A percentile compares a stretch with the other conserved stretches of the same genome.
phyloP scores from a whole-genome alignment of 1,140 invertebrate species.

The Chionoecetes opilio region DNA sequence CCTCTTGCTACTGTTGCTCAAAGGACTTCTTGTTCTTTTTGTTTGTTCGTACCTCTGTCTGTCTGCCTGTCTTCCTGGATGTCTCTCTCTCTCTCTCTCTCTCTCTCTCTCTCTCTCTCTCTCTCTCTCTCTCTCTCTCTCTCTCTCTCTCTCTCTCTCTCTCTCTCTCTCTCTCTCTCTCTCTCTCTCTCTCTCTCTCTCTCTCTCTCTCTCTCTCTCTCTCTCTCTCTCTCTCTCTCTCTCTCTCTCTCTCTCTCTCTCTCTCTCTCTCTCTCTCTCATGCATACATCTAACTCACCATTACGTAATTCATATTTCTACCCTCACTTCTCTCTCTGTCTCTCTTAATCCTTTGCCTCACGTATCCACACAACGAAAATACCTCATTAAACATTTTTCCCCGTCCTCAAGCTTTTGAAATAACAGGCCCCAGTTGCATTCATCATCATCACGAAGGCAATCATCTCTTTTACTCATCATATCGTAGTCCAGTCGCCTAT shows the following conservation, averaged over 20 bases:
- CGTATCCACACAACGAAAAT: background rate
- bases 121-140: no score
- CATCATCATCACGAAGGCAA: background rate
- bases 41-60: no score
- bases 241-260: background rate
- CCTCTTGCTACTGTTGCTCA: background rate
- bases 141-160: background rate
- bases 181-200: background rate
- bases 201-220: no score
- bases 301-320: no score
- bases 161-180: background rate
- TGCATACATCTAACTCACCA: no score
- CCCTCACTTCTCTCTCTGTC: background rate
- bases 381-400: background rate
- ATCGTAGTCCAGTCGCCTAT: background rate
- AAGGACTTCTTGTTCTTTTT: no score
- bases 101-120: no score
- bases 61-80: no score
- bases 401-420: background rate
- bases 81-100: no score
- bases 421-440: background rate
- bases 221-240: no score
- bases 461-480: background rate
- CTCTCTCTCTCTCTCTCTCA: no score
- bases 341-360: background rate